These are phyloP conservation scores for Resseliella maxima DNA, from an alignment of 2,888 invertebrate species.

Conservation along the genomic window DNA sequence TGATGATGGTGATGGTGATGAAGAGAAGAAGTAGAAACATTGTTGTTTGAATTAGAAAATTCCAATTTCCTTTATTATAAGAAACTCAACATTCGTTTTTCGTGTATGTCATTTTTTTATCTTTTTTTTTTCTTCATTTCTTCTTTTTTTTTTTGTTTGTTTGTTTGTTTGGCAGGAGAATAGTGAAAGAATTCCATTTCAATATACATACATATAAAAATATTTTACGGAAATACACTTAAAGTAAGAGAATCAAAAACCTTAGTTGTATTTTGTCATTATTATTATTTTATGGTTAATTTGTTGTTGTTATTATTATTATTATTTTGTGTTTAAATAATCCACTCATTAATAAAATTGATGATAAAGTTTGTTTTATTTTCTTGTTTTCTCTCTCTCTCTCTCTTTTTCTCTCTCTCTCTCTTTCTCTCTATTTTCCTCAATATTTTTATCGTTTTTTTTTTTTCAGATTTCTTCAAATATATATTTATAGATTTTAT, in stretches of 20 bases:
- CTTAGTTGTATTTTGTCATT: background rate
- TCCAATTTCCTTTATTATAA: conserved; percentile 48
- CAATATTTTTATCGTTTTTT: background rate
- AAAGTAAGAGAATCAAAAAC: conserved; percentile 45
- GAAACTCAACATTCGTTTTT: conserved; percentile 49
- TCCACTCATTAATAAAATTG: background rate
- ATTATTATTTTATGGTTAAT: conserved; percentile 6
- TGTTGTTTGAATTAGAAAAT: conserved; percentile 48
- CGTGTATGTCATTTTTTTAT: too few species aligned
- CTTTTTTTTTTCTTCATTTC: background rate
- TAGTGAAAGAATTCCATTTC: conserved; percentile 49
- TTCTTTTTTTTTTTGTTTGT: background rate
- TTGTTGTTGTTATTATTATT: conserved; percentile 26
- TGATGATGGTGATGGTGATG: background rate
- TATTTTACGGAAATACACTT: conserved; percentile 53
- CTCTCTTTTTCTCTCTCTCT: too few species aligned
- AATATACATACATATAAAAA: conserved; percentile 49
- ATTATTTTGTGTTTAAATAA: background rate
- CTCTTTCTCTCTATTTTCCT: background rate
- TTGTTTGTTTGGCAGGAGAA: conserved; percentile 32
- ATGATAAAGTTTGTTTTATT: background rate
- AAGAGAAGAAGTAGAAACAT: background rate
- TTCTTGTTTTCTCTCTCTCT: background rate
- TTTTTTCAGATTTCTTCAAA: background rate
- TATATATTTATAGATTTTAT: background rate